phyloP scores from a whole-genome alignment of 2,797 vertebrate species.

The Mormyrus hasselquistii region DNA sequence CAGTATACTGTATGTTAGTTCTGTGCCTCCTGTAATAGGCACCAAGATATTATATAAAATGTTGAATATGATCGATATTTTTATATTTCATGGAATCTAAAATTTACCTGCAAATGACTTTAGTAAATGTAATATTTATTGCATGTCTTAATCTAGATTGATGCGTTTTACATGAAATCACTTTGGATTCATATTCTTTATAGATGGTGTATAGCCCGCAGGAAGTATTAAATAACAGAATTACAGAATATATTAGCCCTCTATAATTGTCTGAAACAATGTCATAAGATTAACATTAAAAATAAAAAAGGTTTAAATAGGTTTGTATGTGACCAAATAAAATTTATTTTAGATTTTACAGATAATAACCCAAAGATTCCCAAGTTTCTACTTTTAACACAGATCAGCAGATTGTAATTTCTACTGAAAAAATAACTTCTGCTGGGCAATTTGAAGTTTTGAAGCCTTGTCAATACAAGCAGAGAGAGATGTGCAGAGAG shows the following conservation, averaged over 20 bases:
- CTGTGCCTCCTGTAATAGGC: neutral
- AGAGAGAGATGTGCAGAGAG: constrained; percentile 47
- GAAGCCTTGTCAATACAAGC: constrained; percentile 46
- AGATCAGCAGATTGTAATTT: constrained; percentile 27
- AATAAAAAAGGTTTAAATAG: neutral
- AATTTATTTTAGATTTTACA: neutral
- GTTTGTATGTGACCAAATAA: neutral
- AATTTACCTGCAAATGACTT: neutral
- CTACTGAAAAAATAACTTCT: constrained; percentile 46
- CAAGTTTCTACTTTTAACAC: neutral
- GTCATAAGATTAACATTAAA: neutral
- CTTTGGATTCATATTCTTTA: neutral
- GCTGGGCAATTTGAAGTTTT: constrained; percentile 60
- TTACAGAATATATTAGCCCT: neutral
- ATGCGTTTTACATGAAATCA: neutral
- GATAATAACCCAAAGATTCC: neutral
- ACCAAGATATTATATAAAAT: neutral
- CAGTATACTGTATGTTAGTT: neutral
- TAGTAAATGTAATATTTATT: neutral
- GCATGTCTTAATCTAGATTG: neutral
- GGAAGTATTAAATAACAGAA: neutral
- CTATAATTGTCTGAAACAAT: neutral
- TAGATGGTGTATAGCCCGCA: neutral
- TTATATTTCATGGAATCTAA: neutral
- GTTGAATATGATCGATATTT: neutral